Base-by-base conservation (phyloP, 2,113 vertebrate species). In the Nanger granti region DNA sequence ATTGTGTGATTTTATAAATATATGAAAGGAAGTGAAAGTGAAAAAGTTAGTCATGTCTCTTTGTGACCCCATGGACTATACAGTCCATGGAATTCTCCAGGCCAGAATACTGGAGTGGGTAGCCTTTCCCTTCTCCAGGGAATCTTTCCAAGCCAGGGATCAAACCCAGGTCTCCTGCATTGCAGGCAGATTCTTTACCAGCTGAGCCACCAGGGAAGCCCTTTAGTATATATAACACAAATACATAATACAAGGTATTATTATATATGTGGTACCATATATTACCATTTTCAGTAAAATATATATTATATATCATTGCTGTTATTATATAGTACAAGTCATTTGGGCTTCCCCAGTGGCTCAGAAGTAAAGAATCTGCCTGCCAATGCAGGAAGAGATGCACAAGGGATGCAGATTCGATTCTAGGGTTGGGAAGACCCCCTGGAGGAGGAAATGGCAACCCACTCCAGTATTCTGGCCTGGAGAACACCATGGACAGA, bases 351-450 rank as follows among this genome's bases (percentile, higher is more conserved):
- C 41, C 73, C 41, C 8, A 3, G 12, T 15, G 24, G 11, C 41
- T 26, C 73, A 79, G 73, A 0, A 7, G 73, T 79, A 28, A 44
- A 28, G 24, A 28, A 44, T 3, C 73, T 44, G 24, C 73, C 73
- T 79, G 73, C 12, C 24, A 2, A 15, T 14, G 24, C 73, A 44
- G 37, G 24, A 44, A 28, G 11, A 44, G 24, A 41, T 13, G 69
- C 69, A 24, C 6, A 41, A 44, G 11, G 24, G 22, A 14, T 4
- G 24, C 0, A 1, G 73, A 28, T 28, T 79, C 1, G 0, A 28
- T 28, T 4, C 37, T 7, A 1, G 24, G 11, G 12, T 2, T 11
- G 41, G 73, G 41, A 44, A 79, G 24, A 14, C 14, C 24, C 6
- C 73, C 41, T 79, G 73, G 22, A 41, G 41, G 41, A 15, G 73